phyloP scores from a whole-genome alignment of 2,888 invertebrate species.

The Disparrhopalites patrizii region DNA sequence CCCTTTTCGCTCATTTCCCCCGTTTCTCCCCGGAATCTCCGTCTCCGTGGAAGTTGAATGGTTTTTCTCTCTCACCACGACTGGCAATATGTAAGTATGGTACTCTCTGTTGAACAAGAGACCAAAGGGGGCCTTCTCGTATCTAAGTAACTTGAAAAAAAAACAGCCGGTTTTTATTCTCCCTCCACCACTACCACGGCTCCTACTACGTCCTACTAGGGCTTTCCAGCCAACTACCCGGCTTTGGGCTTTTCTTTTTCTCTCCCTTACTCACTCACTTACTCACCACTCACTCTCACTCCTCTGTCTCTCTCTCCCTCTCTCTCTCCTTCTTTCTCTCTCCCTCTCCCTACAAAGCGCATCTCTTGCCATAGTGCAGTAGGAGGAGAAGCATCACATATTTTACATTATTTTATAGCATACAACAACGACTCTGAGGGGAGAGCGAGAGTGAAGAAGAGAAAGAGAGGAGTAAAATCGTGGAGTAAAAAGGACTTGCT shows the following conservation, averaged over 20 bases:
- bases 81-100: not conserved
- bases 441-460: slow-evolving; percentile 2
- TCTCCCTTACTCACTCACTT: not conserved
- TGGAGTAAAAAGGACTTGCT: no score
- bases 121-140: not conserved
- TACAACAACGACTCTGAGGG: no score
- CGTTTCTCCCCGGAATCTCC: no score
- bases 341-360: no score
- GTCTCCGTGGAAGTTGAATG: no score
- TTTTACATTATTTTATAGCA: no score
- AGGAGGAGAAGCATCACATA: no score
- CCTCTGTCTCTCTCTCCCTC: not conserved
- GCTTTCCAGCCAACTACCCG: not conserved
- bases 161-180: not conserved
- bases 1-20: not conserved
- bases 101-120: not conserved
- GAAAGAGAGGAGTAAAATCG: no score
- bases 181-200: not conserved
- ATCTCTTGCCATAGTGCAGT: no score
- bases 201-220: not conserved
- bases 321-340: no score
- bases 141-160: slow-evolving; percentile 10
- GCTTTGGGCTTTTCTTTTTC: slow-evolving; percentile 11
- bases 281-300: not conserved
- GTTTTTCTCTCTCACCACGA: no score